These are phyloP conservation scores for Sympetrum striolatum DNA, from an alignment of 2,888 invertebrate genomes.

Conservation along the genomic window DNA sequence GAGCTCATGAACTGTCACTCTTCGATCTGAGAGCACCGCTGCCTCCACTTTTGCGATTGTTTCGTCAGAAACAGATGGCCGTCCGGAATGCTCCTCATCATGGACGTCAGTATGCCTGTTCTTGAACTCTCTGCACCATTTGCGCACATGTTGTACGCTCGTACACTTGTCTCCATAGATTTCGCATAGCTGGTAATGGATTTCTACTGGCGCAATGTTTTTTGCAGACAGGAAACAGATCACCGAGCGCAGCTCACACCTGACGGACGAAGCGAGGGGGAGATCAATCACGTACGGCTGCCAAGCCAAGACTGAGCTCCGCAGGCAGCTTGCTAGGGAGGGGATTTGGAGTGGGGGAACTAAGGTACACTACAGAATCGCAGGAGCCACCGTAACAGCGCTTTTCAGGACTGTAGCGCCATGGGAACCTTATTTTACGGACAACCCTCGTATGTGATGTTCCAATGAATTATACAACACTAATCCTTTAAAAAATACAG, in stretches of 20 bases:
- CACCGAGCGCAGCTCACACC: not conserved
- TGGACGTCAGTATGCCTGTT: not conserved
- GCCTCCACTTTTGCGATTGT: not conserved
- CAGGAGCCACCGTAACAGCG: too few species aligned
- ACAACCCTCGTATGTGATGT: too few species aligned
- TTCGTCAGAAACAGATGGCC: not conserved
- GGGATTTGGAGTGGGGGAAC: too few species aligned
- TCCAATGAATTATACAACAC: too few species aligned
- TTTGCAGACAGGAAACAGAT: not conserved
- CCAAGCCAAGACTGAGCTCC: not conserved
- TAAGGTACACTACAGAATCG: too few species aligned
- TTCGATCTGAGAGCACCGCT: not conserved
- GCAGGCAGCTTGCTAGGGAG: not conserved
- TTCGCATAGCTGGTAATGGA: not conserved
- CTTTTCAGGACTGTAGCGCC: too few species aligned
- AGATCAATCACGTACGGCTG: not conserved
- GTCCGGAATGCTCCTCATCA: too few species aligned
- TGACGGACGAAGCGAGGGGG: not conserved
- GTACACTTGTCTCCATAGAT: not conserved
- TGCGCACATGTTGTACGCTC: not conserved
- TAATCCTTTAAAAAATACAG: too few species aligned
- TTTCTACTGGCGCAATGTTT: not conserved
- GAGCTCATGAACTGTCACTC: not conserved
- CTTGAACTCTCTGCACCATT: not conserved
- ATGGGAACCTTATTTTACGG: too few species aligned